phyloP scores from a whole-genome alignment of 2,888 invertebrate species.

The Pheosia tremula region DNA sequence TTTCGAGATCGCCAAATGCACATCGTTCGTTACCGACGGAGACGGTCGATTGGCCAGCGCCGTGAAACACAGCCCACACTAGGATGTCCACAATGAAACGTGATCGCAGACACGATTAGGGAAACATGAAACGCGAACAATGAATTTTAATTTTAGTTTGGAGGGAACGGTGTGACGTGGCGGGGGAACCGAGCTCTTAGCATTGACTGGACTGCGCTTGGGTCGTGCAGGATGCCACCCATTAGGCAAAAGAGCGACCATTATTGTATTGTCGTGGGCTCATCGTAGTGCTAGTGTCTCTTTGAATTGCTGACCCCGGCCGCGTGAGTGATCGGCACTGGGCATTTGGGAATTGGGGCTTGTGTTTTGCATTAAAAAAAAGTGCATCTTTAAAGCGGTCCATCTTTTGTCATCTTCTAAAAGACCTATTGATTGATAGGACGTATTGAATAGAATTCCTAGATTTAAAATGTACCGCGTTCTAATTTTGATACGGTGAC shows the following conservation, averaged over 20 bases:
- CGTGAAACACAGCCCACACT: slow-evolving; percentile 58
- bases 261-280: slow-evolving; percentile 83
- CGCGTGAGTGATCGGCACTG: slow-evolving; percentile 51
- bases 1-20: slow-evolving; percentile 52
- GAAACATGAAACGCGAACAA: slow-evolving; percentile 43
- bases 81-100: slow-evolving; percentile 62
- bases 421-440: too few species aligned
- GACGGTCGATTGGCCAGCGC: slow-evolving; percentile 41
- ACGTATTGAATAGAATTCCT: too few species aligned
- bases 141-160: slow-evolving; percentile 41
- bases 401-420: neutral
- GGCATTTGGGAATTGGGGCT: slow-evolving; percentile 37
- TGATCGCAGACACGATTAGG: slow-evolving; percentile 48
- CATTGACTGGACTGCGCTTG: slow-evolving; percentile 79
- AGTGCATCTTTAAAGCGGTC: neutral
- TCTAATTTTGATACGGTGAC: too few species aligned
- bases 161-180: slow-evolving; percentile 45
- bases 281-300: slow-evolving; percentile 75
- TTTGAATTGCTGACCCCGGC: slow-evolving; percentile 63
- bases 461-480: too few species aligned
- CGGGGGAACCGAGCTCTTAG: slow-evolving; percentile 67
- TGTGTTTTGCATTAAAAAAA: neutral
- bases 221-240: slow-evolving; percentile 74
- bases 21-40: slow-evolving; percentile 59
- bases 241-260: slow-evolving; percentile 79